Evolutionary conservation across 2,797 vertebrate genomes (phyloP), one percentile per base, ranked within the genome.

Genomic region (Acipenser ruthenus): DNA sequence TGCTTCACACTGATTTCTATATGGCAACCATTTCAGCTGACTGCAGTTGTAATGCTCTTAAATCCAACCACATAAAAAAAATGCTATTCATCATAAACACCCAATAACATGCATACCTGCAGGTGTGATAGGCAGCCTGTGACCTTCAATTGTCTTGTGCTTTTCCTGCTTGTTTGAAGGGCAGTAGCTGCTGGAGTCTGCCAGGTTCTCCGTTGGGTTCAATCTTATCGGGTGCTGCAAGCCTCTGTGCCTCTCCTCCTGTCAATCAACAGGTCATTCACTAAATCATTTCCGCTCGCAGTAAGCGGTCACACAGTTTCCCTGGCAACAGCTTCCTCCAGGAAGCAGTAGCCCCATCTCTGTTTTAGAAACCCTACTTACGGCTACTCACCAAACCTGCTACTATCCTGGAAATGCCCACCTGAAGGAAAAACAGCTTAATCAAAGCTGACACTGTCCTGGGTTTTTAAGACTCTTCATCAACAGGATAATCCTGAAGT

Each of bases 101-200:
- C 3, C 60, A 23, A 48, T 23, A 48, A 62, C 11, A 62, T 66
- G 8, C 67, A 65, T 85, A 96, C 95, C 95, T 87, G 84, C 69
- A 3, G 93, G 90, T 23, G 92, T 91, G 87, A 98, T 91, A 68
- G 94, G 94, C 66, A 93, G 73, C 67, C 85, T 90, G 69, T 88
- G 85, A 18, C 80, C 82, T 10, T 90, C 85, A 7, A 79, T 80
- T 1, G 71, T 69, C 63, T 71, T 86, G 78, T 93, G 88, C 74
- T 84, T 84, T 73, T 94, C 87, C 59, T 82, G 51, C 70, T 90
- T 83, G 73, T 84, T 86, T 72, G 79, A 78, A 70, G 89, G 81
- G 6, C 68, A 73, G 81, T 86, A 88, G 74, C 70, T 68, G 71
- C 75, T 88, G 2, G 79, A 75, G 68, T 84, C 83, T 7, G 86